Percentiles rank a stretch among this genome's conserved stretches.
phyloP scores from a whole-genome alignment of 2,888 invertebrate species.

The Anthrax anthrax region DNA sequence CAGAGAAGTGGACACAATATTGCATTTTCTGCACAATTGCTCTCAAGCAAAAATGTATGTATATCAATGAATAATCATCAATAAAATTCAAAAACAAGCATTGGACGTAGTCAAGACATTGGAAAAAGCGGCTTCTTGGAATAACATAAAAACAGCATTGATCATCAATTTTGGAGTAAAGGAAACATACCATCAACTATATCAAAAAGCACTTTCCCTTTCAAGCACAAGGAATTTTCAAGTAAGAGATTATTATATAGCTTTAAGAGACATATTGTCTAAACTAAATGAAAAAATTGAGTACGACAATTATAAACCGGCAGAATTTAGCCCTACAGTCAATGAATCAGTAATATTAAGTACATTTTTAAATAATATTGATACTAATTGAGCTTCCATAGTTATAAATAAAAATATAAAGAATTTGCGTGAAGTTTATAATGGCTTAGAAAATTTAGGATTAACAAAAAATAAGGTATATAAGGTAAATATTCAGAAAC shows the following conservation, averaged over 20 bases:
- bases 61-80: conserved; percentile 11
- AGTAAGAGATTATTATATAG: conserved; percentile 9
- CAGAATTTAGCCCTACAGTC: conserved; percentile 12
- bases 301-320: conserved; percentile 11
- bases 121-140: conserved; percentile 8
- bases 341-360: conserved; percentile 12
- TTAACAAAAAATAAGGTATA: conserved; percentile 9
- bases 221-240: conserved; percentile 10
- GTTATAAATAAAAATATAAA: conserved; percentile 6
- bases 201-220: conserved; percentile 3
- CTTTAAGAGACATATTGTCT: conserved; percentile 8
- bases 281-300: conserved; percentile 13
- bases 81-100: conserved; percentile 14
- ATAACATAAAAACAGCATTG: conserved; percentile 8
- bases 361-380: conserved; percentile 14
- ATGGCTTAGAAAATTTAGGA: conserved; percentile 4
- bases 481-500: too few relatives aligned
- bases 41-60: conserved; percentile 7
- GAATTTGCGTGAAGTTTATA: conserved; percentile 6
- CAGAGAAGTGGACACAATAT: conserved; percentile 4
- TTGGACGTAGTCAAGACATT: conserved; percentile 11
- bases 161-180: conserved; percentile 12
- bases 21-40: background rate
- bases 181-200: conserved; percentile 9
- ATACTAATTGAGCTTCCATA: conserved; percentile 8